phyloP scores from a whole-genome alignment of 2,888 invertebrate genomes.

The Oxystoma pomonae region DNA sequence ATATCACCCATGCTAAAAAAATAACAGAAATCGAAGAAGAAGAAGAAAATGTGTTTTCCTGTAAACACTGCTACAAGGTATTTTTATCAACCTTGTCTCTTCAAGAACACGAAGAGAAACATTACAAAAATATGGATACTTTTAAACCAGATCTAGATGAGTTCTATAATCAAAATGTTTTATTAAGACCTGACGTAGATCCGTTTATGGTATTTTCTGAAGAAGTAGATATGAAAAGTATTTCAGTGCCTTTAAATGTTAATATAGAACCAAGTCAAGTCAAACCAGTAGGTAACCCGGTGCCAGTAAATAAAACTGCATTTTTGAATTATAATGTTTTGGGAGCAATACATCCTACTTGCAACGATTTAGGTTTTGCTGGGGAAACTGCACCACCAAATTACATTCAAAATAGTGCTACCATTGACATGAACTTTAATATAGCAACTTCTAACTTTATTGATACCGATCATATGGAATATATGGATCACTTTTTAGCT shows the following conservation, averaged over 20 bases:
- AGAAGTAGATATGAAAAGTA: not conserved
- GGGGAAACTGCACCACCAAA: not conserved
- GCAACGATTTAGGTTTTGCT: not conserved
- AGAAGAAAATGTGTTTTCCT: slow-evolving; percentile 14
- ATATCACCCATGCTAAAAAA: no score
- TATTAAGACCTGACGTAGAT: slow-evolving; percentile 18
- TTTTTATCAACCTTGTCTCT: slow-evolving; percentile 16
- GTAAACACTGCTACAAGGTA: slow-evolving; percentile 20
- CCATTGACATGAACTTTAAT: not conserved
- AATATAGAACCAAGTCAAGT: not conserved
- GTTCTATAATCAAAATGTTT: slow-evolving; percentile 15
- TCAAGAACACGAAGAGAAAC: slow-evolving; percentile 15
- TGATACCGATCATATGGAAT: no score
- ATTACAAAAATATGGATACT: slow-evolving; percentile 15
- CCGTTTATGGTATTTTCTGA: slow-evolving; percentile 13
- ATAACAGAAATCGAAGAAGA: slow-evolving; percentile 6
- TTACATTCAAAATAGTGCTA: not conserved
- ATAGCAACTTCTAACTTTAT: not conserved
- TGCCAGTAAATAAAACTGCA: not conserved
- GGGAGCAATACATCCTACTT: not conserved
- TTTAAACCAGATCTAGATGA: slow-evolving; percentile 7
- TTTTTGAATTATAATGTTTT: not conserved
- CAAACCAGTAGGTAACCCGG: not conserved
- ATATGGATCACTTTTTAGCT: not conserved
- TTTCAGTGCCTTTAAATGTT: not conserved